Evolutionary conservation across 1,140 invertebrate genomes (phyloP), one percentile per base, ranked within the genome.

Genomic region (Rhyzopertha dominica): DNA sequence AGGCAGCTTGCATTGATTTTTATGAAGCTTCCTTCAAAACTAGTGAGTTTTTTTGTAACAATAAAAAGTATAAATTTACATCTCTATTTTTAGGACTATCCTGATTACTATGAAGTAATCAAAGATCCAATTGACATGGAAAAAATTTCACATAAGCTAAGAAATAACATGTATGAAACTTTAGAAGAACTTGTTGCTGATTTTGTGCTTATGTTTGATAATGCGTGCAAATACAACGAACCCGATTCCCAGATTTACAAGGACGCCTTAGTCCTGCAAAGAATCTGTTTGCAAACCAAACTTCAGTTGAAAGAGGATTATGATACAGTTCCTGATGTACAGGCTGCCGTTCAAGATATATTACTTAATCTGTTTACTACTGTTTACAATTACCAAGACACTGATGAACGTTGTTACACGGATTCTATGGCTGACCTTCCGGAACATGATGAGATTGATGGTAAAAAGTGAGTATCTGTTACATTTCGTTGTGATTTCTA

Each of bases 211-310:
- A 97, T 99, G 92, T 95, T 99, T 69, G 95, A 99, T 59, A 99
- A 99, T 68, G 96, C 95, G 18, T 98, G 94, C 73, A 96, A 96
- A 71, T 99, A 96, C 67, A 99, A 99, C 69, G 96, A 99, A 67
- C 95, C 96, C 0, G 95, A 98, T 67, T 98, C 95, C 0, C 89
- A 95, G 65, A 96, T 99, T 55, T 99, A 99, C 66, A 98, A 98
- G 73, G 95, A 98, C 72, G 94, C 95, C 0, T 72, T 98, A 37
- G 87, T 92, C 22, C 69, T 99, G 47, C 94, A 98, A 71, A 74
- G 90, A 55, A 75, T 97, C 19, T 89, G 90, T 42, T 69, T 97
- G 29, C 91, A 97, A 74, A 92, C 92, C 22, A 96, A 96, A 63
- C 72, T 90, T 47, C 81, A 90, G 62, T 66, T 97, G 13, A 84